A percentile compares a stretch with the other conserved stretches of the same genome.
Evolutionary conservation across 2,888 invertebrate genomes (phyloP).

Genomic region (Morinoia aosen): DNA sequence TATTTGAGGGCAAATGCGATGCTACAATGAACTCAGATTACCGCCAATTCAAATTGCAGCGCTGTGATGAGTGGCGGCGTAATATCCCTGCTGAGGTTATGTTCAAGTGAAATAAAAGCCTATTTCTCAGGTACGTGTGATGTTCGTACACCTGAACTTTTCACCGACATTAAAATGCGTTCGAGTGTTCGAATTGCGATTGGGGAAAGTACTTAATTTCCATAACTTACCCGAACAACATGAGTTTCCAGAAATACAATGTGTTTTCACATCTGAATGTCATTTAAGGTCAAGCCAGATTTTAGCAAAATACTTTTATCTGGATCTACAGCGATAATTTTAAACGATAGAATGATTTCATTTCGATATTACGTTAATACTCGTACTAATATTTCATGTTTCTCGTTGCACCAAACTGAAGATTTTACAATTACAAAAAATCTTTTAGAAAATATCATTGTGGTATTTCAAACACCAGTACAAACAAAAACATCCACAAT

Average conservation of each 20-base stretch:
- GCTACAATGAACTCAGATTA: neutral
- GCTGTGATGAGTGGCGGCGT: neutral
- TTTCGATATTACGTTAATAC: neutral
- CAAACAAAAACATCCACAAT: too few species aligned
- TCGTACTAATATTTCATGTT: too few species aligned
- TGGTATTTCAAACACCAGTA: neutral
- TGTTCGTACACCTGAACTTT: neutral
- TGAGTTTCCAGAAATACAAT: neutral
- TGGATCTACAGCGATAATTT: neutral
- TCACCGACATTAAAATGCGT: neutral
- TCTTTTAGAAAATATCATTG: neutral
- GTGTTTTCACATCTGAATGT: too few species aligned
- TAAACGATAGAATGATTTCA: neutral
- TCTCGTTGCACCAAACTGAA: neutral
- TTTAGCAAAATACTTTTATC: neutral
- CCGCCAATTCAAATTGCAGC: neutral
- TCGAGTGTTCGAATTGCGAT: neutral
- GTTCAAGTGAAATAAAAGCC: neutral
- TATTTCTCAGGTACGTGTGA: neutral
- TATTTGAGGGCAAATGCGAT: neutral
- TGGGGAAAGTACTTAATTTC: neutral
- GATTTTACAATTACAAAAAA: neutral
- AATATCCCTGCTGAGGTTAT: neutral
- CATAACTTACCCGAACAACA: neutral
- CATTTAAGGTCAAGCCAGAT: too few species aligned